phyloP scores from a whole-genome alignment of 64 coral and sea anemone species.

The Anthopleura sola region DNA sequence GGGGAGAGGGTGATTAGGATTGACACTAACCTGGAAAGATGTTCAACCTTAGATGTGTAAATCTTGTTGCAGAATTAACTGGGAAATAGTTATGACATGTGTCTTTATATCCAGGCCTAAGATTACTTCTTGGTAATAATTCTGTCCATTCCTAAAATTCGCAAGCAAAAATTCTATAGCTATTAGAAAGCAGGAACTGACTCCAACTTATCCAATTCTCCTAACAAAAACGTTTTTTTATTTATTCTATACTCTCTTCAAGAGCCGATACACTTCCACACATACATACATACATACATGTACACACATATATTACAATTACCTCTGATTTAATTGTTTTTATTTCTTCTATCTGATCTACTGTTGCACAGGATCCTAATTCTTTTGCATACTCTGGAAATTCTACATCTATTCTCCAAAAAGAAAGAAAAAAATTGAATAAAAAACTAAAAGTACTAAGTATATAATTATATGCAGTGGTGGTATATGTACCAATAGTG shows the following conservation, averaged over 20 bases:
- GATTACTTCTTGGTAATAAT: conserved; percentile 27
- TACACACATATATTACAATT: too few relatives aligned
- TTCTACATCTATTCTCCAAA: conserved; percentile 2
- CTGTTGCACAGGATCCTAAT: conserved; percentile 53
- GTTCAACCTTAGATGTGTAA: conserved; percentile 61
- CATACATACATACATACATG: too few relatives aligned
- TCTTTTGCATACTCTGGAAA: conserved; percentile 52
- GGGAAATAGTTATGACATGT: conserved; percentile 57
- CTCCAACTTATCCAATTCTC: background rate
- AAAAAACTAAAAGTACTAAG: too few relatives aligned
- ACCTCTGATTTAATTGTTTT: conserved; percentile 54
- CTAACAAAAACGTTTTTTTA: too few relatives aligned
- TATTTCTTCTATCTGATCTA: conserved; percentile 44
- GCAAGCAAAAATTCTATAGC: background rate
- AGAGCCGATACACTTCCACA: too few relatives aligned
- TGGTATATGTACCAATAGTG: too few relatives aligned
- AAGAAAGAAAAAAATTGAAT: background rate
- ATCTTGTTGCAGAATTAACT: conserved; percentile 33
- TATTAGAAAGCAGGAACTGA: background rate
- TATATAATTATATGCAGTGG: too few relatives aligned
- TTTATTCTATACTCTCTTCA: too few relatives aligned
- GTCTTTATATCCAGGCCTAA: conserved; percentile 42
- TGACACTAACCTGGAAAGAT: conserved; percentile 44
- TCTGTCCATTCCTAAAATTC: conserved; percentile 41
- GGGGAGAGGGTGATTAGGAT: background rate